These are phyloP conservation scores for Hypotaenidia okinawae DNA, from an alignment of 2,797 vertebrate species.

Conservation along the genomic window DNA sequence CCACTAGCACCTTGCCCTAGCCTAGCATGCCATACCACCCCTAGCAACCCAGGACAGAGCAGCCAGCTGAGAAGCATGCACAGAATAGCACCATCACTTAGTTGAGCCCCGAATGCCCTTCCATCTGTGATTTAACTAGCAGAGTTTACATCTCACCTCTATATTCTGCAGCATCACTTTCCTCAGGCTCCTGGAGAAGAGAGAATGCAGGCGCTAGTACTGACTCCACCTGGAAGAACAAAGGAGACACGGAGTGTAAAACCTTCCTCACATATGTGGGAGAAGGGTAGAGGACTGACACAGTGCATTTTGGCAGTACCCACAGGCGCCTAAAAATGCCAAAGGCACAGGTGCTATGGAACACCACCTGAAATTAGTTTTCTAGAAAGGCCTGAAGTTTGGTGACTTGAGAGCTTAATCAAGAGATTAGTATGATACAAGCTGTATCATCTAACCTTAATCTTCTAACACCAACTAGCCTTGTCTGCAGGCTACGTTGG, in stretches of 20 bases:
- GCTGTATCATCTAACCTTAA: fast-evolving
- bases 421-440: fast-evolving
- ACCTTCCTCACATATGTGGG: fast-evolving
- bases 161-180: not conserved
- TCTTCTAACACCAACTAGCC: fast-evolving
- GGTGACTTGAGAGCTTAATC: not conserved
- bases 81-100: fast-evolving
- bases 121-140: too few relatives aligned
- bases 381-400: fast-evolving
- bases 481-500: fast-evolving
- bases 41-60: not conserved
- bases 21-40: not conserved
- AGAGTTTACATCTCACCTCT: not conserved
- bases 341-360: fast-evolving
- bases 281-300: too few relatives aligned
- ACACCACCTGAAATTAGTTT: fast-evolving
- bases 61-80: not conserved
- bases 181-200: not conserved
- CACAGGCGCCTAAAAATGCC: not conserved
- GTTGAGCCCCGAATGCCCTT: not conserved
- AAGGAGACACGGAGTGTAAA: fast-evolving
- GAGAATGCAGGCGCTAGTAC: fast-evolving
- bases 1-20: not conserved
- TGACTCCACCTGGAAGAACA: not conserved
- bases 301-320: too few relatives aligned